These are phyloP conservation scores for Pelmatolapia mariae DNA, from an alignment of 2,113 vertebrate species.

Conservation along the genomic window DNA sequence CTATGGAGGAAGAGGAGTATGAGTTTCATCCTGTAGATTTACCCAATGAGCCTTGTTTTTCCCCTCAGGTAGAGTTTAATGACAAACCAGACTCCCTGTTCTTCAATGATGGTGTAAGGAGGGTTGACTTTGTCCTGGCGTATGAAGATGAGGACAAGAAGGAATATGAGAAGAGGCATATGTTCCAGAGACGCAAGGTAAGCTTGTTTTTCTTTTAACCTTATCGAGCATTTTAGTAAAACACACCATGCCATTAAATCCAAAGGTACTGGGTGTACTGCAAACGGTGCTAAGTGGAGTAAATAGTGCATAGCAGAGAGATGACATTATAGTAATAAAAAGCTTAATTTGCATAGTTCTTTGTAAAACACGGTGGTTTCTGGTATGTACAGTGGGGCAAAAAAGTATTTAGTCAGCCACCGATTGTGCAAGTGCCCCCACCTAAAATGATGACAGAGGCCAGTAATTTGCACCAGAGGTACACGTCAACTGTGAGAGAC, in stretches of 20 bases:
- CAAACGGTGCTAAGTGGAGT: background rate
- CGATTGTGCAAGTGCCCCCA: no score
- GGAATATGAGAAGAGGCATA: slow-evolving; percentile 74
- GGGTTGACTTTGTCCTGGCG: slow-evolving; percentile 88
- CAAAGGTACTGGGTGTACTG: background rate
- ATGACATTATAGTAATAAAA: background rate
- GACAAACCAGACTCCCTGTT: slow-evolving; percentile 81
- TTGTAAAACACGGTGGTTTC: background rate
- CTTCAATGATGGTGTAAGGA: slow-evolving; percentile 84
- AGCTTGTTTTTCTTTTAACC: background rate
- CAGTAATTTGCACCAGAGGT: no score
- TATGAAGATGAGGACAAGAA: slow-evolving; percentile 89
- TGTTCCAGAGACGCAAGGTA: slow-evolving; percentile 75
- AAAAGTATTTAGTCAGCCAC: no score
- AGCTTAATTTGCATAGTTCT: background rate
- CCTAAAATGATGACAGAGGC: no score
- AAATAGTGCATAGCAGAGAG: background rate
- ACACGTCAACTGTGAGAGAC: no score
- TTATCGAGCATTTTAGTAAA: background rate
- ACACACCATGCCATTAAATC: background rate
- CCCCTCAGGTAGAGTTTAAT: slow-evolving; percentile 81
- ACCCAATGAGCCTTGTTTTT: background rate
- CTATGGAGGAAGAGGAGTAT: slow-evolving; percentile 53
- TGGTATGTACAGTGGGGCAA: no score
- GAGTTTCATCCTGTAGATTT: background rate